Evolutionary conservation across 2,797 vertebrate species (phyloP).

Genomic region (Hemitrygon akajei): DNA sequence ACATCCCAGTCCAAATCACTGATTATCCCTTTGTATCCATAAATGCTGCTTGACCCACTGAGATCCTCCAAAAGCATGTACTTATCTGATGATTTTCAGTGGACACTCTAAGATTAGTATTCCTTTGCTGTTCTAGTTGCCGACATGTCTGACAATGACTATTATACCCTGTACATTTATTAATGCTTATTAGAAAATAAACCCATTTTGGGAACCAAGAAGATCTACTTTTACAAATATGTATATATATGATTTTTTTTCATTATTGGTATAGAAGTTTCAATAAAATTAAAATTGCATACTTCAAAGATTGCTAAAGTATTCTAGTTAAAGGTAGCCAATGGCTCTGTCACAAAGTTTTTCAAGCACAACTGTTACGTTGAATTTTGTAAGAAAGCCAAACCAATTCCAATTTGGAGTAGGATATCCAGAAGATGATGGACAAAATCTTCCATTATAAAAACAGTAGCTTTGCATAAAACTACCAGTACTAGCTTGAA

Average conservation of each 20-base stretch:
- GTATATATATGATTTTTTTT: not conserved
- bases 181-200: not conserved
- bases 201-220: not conserved
- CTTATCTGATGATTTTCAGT: not conserved
- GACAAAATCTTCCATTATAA: too few relatives aligned
- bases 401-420: not conserved
- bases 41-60: too few relatives aligned
- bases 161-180: not conserved
- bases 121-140: not conserved
- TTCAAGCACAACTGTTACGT: not conserved
- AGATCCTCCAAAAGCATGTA: too few relatives aligned
- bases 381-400: not conserved
- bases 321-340: not conserved
- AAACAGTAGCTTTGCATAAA: too few relatives aligned
- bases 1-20: too few relatives aligned
- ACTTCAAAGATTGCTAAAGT: not conserved
- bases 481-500: too few relatives aligned
- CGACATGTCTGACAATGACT: not conserved
- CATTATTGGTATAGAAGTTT: not conserved
- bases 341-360: not conserved
- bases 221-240: not conserved
- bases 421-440: not conserved
- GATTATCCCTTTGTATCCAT: too few relatives aligned
- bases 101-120: not conserved
- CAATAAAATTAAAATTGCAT: not conserved